A percentile compares a stretch with the other conserved stretches of the same genome.
phyloP scores from a whole-genome alignment of 1,140 invertebrate species.

The Camponotus pennsylvanicus region DNA sequence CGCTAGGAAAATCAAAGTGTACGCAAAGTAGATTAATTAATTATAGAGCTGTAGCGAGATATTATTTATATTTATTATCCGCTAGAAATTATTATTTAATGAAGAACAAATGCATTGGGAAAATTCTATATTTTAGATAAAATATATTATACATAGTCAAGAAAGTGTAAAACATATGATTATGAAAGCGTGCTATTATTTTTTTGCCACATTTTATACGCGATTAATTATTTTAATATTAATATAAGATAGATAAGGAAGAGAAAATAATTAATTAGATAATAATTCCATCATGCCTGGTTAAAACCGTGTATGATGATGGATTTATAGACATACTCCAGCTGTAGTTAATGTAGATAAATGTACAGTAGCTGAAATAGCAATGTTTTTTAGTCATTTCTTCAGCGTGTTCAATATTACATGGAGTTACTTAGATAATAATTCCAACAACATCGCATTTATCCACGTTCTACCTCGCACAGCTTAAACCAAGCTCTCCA shows the following conservation, averaged over 20 bases:
- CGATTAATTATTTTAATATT: constrained; percentile 12
- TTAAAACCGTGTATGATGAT: neutral
- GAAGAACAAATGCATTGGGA: neutral
- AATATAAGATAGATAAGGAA: neutral
- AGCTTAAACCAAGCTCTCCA: constrained; percentile 3
- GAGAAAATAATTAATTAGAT: constrained; percentile 1
- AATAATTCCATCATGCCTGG: neutral
- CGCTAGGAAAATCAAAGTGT: neutral
- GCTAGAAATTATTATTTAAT: constrained; percentile 17
- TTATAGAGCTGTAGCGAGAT: neutral
- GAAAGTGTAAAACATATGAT: constrained; percentile 13
- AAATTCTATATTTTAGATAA: neutral
- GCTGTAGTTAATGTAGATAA: neutral
- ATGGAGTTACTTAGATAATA: neutral
- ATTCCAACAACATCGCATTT: neutral
- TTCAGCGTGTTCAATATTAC: neutral
- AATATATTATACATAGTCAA: neutral
- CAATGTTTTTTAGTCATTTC: neutral
- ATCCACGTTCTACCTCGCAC: neutral
- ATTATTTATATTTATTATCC: constrained; percentile 7
- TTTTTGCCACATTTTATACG: neutral
- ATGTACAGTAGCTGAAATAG: neutral
- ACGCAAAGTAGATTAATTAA: constrained; percentile 35
- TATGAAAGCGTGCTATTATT: constrained; percentile 14
- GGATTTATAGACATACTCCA: neutral